Percentiles rank a stretch among this genome's conserved stretches.
These are phyloP conservation scores for Lycodopsis pacificus DNA, from an alignment of 2,797 vertebrate species.

Conservation along the genomic window DNA sequence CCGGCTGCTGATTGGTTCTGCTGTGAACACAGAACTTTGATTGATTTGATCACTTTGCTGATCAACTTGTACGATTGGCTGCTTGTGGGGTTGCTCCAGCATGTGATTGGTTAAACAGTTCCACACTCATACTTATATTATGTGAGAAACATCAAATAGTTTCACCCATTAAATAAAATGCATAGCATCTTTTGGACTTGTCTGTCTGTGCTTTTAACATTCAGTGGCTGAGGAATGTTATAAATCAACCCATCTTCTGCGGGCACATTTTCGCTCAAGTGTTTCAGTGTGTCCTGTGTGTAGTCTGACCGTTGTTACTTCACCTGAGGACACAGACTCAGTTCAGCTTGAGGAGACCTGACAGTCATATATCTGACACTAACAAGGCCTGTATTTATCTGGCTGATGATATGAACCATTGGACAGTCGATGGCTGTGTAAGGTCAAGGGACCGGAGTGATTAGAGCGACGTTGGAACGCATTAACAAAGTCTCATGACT, in stretches of 20 bases:
- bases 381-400: constrained; percentile 72
- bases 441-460: constrained; percentile 71
- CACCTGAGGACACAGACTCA: constrained; percentile 12
- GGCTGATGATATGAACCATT: constrained; percentile 50
- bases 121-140: neutral
- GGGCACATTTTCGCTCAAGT: neutral
- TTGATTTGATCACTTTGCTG: neutral
- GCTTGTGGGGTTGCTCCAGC: neutral
- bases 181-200: neutral
- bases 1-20: neutral
- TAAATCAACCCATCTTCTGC: neutral
- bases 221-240: neutral
- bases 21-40: neutral
- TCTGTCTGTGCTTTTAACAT: neutral
- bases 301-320: constrained; percentile 2
- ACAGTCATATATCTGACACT: constrained; percentile 42
- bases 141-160: neutral
- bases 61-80: neutral
- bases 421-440: constrained; percentile 54
- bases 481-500: constrained; percentile 75
- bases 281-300: neutral
- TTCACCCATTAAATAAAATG: neutral
- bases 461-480: constrained; percentile 62
- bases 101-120: constrained; percentile 7
- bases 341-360: constrained; percentile 4